These are phyloP conservation scores for Remorina albescens DNA, from an alignment of 2,797 vertebrate species.

Conservation along the genomic window DNA sequence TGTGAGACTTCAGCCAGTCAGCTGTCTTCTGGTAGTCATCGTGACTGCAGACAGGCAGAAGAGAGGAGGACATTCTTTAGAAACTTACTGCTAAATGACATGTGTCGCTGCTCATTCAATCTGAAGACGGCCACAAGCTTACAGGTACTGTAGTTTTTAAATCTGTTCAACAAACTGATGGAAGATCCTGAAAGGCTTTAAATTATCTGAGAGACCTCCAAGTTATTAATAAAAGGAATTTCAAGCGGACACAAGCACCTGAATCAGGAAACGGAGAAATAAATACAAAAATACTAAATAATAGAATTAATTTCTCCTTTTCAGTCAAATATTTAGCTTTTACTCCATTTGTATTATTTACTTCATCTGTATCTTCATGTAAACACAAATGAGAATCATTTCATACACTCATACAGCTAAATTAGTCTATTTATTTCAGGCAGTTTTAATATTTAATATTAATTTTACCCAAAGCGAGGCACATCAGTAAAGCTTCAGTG, in stretches of 20 bases:
- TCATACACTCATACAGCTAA: neutral
- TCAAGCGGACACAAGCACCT: neutral
- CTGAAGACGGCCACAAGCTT: neutral
- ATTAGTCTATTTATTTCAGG: neutral
- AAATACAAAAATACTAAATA: neutral
- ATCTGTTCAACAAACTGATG: neutral
- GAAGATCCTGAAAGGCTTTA: too few species aligned
- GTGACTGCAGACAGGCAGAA: conserved; percentile 68
- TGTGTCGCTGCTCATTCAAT: neutral
- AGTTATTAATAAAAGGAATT: neutral
- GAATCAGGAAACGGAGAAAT: neutral
- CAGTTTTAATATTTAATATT: too few species aligned
- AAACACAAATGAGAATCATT: neutral
- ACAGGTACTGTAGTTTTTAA: neutral
- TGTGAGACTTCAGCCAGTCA: conserved; percentile 86
- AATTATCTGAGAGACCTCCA: neutral
- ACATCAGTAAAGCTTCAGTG: too few species aligned
- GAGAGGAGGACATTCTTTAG: neutral
- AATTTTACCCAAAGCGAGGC: too few species aligned
- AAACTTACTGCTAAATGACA: neutral
- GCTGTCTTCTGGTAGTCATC: conserved; percentile 86
- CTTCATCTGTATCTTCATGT: neutral
- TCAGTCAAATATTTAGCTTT: neutral
- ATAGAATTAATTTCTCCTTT: neutral
- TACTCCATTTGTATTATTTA: neutral